These are phyloP conservation scores for Hippasteria phrygiana DNA, from an alignment of 53 echinoderm and acorn worm species.

Conservation along the genomic window DNA sequence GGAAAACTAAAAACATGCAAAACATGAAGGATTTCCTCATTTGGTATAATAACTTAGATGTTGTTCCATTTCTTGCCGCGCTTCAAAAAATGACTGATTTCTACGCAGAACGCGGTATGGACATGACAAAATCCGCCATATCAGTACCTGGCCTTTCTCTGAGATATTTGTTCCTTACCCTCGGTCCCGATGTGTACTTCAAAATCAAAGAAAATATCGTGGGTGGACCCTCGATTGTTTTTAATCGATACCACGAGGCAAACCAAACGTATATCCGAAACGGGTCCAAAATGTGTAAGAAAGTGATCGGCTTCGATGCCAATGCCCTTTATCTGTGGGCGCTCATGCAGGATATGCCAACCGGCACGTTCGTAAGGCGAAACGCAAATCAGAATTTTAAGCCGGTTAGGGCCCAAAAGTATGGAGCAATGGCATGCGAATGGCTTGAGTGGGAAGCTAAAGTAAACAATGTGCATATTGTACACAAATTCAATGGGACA, in stretches of 20 bases:
- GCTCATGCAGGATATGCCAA: conserved; percentile 75
- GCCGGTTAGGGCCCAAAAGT: background rate
- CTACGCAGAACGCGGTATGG: conserved; percentile 22
- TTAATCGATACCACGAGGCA: conserved; percentile 70
- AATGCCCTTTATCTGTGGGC: conserved; percentile 81
- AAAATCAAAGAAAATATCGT: conserved; percentile 65
- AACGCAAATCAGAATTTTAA: conserved; percentile 39
- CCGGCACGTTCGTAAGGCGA: conserved; percentile 48
- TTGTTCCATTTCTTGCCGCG: conserved; percentile 53
- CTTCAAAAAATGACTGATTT: conserved; percentile 50
- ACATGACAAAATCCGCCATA: conserved; percentile 46
- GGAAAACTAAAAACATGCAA: conserved; percentile 33
- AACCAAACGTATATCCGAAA: conserved; percentile 42
- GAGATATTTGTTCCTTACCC: conserved; percentile 39
- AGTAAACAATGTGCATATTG: background rate
- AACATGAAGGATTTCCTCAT: conserved; percentile 52
- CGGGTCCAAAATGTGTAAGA: conserved; percentile 36
- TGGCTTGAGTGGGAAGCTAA: conserved; percentile 49
- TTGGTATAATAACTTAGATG: conserved; percentile 75
- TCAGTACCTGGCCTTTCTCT: conserved; percentile 57
- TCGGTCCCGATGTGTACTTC: conserved; percentile 63
- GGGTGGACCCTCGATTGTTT: conserved; percentile 75
- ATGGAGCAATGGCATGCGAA: conserved; percentile 23
- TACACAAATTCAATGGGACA: conserved; percentile 42
- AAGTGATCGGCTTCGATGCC: conserved; percentile 68